Conservation (phyloP, 2,113 vertebrate genomes). For the Oplegnathus fasciatus region DNA sequence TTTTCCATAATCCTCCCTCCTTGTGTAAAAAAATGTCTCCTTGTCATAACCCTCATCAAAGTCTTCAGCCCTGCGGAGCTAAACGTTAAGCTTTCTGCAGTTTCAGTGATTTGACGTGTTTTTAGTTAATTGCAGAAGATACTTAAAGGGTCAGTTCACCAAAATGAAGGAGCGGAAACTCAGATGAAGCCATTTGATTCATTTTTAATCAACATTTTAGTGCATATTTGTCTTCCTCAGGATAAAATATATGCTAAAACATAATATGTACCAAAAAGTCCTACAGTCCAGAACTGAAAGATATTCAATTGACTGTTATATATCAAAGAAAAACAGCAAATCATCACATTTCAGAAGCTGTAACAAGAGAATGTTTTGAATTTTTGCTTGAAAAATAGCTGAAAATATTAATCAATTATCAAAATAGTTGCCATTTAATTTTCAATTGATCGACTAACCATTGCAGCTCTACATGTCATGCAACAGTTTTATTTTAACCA, state of each 20-base stretch:
- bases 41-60: conserved; percentile 12
- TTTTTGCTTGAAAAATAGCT: background rate
- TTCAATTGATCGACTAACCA: no score
- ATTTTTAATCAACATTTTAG: background rate
- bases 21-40: background rate
- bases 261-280: background rate
- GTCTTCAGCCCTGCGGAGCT: background rate
- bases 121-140: background rate
- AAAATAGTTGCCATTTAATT: background rate
- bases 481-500: background rate
- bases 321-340: no score
- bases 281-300: background rate
- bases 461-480: background rate
- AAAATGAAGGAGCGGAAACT: background rate
- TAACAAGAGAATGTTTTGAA: no score
- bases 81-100: no score
- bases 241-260: background rate
- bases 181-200: background rate
- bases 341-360: no score
- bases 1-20: conserved; percentile 1
- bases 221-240: background rate
- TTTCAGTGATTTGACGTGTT: background rate
- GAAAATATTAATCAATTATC: background rate
- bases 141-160: background rate
- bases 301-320: background rate